A percentile compares a stretch with the other conserved stretches of the same genome.
These are phyloP conservation scores for Kryptolebias marmoratus DNA, from an alignment of 2,113 vertebrate species.

Conservation along the genomic window DNA sequence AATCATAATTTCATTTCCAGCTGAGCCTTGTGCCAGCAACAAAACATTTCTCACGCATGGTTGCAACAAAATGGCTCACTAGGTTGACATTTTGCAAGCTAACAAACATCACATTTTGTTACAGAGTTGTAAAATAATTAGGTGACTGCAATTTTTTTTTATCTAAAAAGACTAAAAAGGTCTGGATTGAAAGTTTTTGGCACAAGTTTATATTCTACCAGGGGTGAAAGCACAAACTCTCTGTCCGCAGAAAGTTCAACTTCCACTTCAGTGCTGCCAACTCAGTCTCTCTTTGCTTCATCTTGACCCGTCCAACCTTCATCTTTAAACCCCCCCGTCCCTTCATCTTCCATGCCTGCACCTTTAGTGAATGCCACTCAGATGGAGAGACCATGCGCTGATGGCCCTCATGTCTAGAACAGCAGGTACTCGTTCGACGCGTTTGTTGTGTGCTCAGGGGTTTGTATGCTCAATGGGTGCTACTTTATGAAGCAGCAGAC, in stretches of 20 bases:
- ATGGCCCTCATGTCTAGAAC: slow-evolving; percentile 66
- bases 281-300: slow-evolving; percentile 29
- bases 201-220: not conserved
- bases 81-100: slow-evolving; percentile 51
- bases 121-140: slow-evolving; percentile 43
- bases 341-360: slow-evolving; percentile 45
- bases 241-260: slow-evolving; percentile 52
- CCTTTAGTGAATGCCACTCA: slow-evolving; percentile 41
- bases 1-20: slow-evolving; percentile 55
- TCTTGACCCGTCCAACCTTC: slow-evolving; percentile 35
- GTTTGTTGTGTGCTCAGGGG: slow-evolving; percentile 54
- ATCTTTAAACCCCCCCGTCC: slow-evolving; percentile 27
- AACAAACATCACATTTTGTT: slow-evolving; percentile 48
- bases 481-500: slow-evolving; percentile 61
- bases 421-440: slow-evolving; percentile 55
- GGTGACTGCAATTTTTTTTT: slow-evolving; percentile 7
- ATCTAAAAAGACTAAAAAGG: not conserved
- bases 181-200: not conserved
- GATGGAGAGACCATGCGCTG: slow-evolving; percentile 48
- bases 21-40: slow-evolving; percentile 37
- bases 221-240: slow-evolving; percentile 14
- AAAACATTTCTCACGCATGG: slow-evolving; percentile 50
- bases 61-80: slow-evolving; percentile 50
- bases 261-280: slow-evolving; percentile 40
- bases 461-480: slow-evolving; percentile 42